Evolutionary conservation across 2,113 vertebrate species (phyloP).

Genomic region (rat (Rattus norvegicus)): DNA sequence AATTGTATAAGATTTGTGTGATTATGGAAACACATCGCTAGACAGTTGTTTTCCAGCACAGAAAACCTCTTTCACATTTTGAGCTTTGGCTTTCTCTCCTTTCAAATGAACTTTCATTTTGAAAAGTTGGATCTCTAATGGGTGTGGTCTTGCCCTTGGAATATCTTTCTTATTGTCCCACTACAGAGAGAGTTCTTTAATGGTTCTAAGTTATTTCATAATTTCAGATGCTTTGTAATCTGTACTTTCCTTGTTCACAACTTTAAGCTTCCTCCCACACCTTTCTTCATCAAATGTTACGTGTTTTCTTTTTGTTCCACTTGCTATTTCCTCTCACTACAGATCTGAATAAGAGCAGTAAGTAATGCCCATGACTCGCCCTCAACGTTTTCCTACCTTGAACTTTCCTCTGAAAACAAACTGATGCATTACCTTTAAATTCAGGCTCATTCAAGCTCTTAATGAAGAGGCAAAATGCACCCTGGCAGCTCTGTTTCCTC

Average conservation of each 20-base stretch:
- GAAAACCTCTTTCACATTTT: background rate
- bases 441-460: background rate
- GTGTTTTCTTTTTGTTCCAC: background rate
- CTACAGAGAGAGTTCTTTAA: background rate
- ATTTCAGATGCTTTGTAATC: background rate
- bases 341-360: background rate
- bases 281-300: background rate
- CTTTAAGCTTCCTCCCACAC: background rate
- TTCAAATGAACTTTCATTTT: background rate
- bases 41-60: background rate
- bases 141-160: background rate
- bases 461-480: background rate
- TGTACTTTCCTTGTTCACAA: background rate
- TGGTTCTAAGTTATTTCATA: background rate
- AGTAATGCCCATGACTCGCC: background rate
- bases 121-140: background rate
- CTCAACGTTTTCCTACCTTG: background rate
- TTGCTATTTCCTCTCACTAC: background rate
- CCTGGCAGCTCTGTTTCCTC: background rate
- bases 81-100: background rate
- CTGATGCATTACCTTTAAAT: background rate
- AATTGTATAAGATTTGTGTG: background rate
- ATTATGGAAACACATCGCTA: background rate
- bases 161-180: background rate
- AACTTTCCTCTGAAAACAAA: background rate